Conservation (phyloP, 2,113 vertebrate genomes). For the Cheirogaleus medius region DNA sequence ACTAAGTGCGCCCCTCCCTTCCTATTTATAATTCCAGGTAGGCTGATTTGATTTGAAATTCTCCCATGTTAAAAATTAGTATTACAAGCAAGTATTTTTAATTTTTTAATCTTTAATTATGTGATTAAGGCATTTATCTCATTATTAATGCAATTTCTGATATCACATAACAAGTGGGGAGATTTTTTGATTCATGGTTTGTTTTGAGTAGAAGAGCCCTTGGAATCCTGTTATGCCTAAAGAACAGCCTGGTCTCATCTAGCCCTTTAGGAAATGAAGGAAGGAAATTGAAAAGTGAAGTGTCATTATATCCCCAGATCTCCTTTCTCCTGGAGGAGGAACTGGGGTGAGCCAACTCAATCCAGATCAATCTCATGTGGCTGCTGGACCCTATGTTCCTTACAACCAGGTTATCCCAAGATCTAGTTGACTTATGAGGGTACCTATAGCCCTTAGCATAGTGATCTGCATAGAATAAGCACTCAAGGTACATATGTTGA, state of each 20-base stretch:
- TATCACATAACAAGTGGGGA: background rate
- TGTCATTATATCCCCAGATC: background rate
- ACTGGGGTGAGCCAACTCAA: background rate
- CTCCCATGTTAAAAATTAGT: background rate
- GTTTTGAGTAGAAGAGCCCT: background rate
- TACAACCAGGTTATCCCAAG: background rate
- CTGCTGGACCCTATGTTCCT: background rate
- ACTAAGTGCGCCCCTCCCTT: background rate
- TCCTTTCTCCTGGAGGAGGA: background rate
- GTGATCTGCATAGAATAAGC: background rate
- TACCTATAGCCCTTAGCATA: background rate
- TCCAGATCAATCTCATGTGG: no score
- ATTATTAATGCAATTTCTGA: background rate
- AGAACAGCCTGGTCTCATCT: background rate
- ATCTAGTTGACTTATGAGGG: background rate
- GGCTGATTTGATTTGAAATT: background rate
- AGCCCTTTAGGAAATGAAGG: background rate
- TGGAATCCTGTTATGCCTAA: background rate
- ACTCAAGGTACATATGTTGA: background rate
- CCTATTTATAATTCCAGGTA: conserved; percentile 4
- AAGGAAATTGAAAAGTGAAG: background rate
- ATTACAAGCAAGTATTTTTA: background rate
- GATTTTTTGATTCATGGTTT: background rate
- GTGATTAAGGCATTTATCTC: background rate
- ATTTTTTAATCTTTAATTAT: background rate